Evolutionary conservation across 2,888 invertebrate genomes (phyloP).

Genomic region (Glyphotaelius pellucidus): DNA sequence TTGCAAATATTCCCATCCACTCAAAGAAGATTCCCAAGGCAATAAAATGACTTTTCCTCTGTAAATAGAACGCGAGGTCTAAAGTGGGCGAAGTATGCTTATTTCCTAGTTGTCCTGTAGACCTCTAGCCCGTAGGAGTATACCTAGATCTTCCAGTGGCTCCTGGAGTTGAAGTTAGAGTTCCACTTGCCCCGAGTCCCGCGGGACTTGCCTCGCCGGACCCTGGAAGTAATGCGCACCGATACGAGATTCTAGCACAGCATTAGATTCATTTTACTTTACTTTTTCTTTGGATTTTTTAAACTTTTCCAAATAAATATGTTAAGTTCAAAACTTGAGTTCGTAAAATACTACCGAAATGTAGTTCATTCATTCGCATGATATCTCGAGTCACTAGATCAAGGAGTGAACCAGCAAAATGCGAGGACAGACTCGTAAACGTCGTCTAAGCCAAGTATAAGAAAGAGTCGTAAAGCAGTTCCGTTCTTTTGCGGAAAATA

Average conservation of each 20-base stretch:
- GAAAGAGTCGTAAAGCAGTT: not conserved
- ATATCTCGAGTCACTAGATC: no score
- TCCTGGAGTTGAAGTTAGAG: slow-evolving; percentile 11
- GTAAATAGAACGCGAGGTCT: not conserved
- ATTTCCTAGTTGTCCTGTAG: not conserved
- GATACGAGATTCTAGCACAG: not conserved
- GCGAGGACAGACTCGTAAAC: not conserved
- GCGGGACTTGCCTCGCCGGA: not conserved
- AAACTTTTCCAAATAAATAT: not conserved
- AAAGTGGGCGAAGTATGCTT: not conserved
- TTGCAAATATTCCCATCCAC: not conserved
- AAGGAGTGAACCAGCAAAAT: not conserved
- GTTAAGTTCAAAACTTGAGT: not conserved
- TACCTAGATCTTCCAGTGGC: not conserved
- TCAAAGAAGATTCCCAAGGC: not conserved
- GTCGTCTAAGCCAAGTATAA: not conserved
- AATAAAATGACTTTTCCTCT: not conserved
- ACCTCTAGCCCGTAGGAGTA: not conserved
- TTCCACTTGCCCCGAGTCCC: slow-evolving; percentile 5
- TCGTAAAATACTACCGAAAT: not conserved
- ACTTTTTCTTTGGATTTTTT: not conserved
- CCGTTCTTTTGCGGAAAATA: not conserved
- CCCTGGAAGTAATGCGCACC: not conserved
- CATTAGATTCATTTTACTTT: not conserved
- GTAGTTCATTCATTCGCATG: not conserved